Percentiles rank a stretch among this genome's conserved stretches.
These are phyloP conservation scores for Amblyraja radiata DNA, from an alignment of 2,797 vertebrate genomes.

Conservation along the genomic window DNA sequence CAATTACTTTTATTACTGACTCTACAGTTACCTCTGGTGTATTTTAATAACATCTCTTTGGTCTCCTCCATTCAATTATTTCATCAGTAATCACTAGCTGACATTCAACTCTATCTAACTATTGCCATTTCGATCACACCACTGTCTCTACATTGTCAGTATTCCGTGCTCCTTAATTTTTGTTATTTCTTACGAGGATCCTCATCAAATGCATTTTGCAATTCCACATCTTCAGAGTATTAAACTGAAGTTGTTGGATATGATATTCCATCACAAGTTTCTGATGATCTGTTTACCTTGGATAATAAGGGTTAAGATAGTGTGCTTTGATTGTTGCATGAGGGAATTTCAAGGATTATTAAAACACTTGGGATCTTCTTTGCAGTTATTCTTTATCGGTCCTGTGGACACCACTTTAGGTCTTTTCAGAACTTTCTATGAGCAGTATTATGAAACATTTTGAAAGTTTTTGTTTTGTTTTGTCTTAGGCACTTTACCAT, in stretches of 20 bases:
- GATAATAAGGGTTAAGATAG: neutral
- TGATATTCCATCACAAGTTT: neutral
- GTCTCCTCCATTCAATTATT: too few relatives aligned
- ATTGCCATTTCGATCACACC: too few relatives aligned
- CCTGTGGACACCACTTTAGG: neutral
- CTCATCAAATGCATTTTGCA: too few relatives aligned
- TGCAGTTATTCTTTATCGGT: neutral
- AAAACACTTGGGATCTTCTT: neutral
- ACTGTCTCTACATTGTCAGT: too few relatives aligned
- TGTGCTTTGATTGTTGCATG: neutral
- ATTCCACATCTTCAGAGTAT: neutral
- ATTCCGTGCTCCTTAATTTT: too few relatives aligned
- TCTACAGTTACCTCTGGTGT: too few relatives aligned
- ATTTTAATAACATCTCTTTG: too few relatives aligned
- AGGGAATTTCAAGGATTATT: neutral
- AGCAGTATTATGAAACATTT: neutral
- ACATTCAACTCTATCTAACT: too few relatives aligned
- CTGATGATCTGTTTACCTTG: neutral
- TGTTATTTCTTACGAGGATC: too few relatives aligned
- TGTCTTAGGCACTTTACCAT: slow-evolving; percentile 78
- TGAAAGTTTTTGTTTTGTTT: neutral
- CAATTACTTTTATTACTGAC: too few relatives aligned
- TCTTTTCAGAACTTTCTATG: neutral
- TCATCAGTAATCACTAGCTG: too few relatives aligned
- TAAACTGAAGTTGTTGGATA: neutral